A percentile compares a stretch with the other conserved stretches of the same genome.
These are phyloP conservation scores for Crossoptilon crossoptilon DNA, from an alignment of 2,797 vertebrate species.

Conservation along the genomic window DNA sequence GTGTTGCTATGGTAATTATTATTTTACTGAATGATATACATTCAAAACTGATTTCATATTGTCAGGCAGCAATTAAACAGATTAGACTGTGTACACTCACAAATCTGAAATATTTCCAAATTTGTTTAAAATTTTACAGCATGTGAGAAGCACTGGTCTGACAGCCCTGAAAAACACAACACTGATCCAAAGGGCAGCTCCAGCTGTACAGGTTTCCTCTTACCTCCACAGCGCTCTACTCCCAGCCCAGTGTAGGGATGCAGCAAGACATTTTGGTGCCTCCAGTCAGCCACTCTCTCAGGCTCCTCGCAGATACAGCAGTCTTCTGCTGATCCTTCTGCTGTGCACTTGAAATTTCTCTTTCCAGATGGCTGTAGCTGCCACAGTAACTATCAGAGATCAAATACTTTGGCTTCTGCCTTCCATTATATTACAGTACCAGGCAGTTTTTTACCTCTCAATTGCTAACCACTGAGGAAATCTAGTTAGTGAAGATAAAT, in stretches of 20 bases:
- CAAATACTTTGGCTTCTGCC: background rate
- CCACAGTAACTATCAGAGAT: background rate
- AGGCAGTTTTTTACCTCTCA: background rate
- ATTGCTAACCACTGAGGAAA: background rate
- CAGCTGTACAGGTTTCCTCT: background rate
- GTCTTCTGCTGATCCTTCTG: background rate
- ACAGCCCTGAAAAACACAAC: background rate
- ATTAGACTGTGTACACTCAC: constrained; percentile 67
- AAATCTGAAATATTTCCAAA: constrained; percentile 44
- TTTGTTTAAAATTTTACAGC: constrained; percentile 50
- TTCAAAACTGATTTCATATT: constrained; percentile 74
- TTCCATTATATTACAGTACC: background rate
- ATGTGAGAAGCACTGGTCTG: background rate
- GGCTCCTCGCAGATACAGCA: background rate
- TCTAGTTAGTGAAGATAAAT: background rate
- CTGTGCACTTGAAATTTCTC: background rate
- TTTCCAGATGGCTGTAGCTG: background rate
- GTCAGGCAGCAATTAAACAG: constrained; percentile 74
- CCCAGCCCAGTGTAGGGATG: background rate
- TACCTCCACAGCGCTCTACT: background rate
- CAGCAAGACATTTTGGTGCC: background rate
- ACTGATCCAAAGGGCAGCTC: background rate
- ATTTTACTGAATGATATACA: constrained; percentile 75
- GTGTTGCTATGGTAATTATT: constrained; percentile 81
- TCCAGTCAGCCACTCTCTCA: background rate